A percentile compares a stretch with the other conserved stretches of the same genome.
These are phyloP conservation scores for Thaleichthys pacificus DNA, from an alignment of 2,797 vertebrate species.

Conservation along the genomic window DNA sequence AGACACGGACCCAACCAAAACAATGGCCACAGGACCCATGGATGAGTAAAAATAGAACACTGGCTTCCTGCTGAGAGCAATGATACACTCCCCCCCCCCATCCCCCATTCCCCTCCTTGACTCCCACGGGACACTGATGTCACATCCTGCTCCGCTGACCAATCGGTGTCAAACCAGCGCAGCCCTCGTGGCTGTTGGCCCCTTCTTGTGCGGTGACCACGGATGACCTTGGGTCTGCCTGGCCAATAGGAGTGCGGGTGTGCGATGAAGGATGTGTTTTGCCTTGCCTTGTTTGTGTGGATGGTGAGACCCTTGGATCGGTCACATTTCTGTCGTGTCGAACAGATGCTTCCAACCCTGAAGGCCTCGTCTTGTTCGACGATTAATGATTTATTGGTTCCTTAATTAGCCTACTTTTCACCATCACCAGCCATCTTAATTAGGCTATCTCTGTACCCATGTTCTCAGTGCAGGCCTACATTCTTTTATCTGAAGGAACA, in stretches of 20 bases:
- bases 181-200: constrained; percentile 6
- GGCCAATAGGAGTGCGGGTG: too few species aligned
- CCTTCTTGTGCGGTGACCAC: background rate
- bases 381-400: constrained; percentile 45
- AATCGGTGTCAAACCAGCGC: constrained; percentile 3
- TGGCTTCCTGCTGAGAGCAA: constrained; percentile 56
- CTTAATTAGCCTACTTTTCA: constrained; percentile 24
- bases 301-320: background rate
- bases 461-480: background rate
- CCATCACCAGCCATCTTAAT: constrained; percentile 22
- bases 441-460: constrained; percentile 15
- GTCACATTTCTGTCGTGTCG: background rate
- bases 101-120: constrained; percentile 16
- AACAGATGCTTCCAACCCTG: constrained; percentile 48
- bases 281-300: background rate
- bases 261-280: background rate
- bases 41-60: constrained; percentile 62
- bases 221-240: background rate
- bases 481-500: background rate
- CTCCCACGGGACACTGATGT: constrained; percentile 51
- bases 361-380: constrained; percentile 32
- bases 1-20: constrained; percentile 58
- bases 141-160: constrained; percentile 62
- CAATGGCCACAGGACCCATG: constrained; percentile 53
- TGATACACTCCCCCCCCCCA: constrained; percentile 1